Percentiles rank a stretch among this genome's conserved stretches.
Conservation (phyloP, 2,113 vertebrate genomes). For the Bufo gargarizans region DNA sequence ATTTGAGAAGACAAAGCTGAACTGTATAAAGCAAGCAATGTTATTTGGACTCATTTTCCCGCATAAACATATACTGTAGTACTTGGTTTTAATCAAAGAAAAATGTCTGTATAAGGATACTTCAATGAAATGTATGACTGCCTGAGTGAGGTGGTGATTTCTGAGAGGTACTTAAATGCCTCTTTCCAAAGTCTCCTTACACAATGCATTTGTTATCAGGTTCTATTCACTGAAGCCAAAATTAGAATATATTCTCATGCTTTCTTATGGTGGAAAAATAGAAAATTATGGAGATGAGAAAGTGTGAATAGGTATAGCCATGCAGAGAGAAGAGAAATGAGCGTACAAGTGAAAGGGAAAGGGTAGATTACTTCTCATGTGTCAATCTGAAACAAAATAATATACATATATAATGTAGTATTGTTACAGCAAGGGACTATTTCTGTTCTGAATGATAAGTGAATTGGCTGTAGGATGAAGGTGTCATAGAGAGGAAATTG, state of each 20-base stretch:
- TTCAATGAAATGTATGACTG: constrained; percentile 34
- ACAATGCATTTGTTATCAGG: constrained; percentile 53
- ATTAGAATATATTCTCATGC: constrained; percentile 37
- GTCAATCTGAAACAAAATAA: constrained; percentile 28
- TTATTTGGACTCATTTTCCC: constrained; percentile 25
- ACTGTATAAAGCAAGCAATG: background rate
- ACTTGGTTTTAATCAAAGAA: constrained; percentile 21
- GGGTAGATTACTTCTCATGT: constrained; percentile 10
- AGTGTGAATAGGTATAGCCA: constrained; percentile 36
- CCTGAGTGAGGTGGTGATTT: constrained; percentile 46
- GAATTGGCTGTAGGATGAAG: background rate
- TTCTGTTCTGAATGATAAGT: background rate
- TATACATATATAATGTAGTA: constrained; percentile 16
- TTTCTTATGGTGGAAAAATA: constrained; percentile 41
- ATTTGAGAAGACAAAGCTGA: constrained; percentile 9
- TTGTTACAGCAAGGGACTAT: background rate
- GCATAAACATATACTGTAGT: constrained; percentile 8
- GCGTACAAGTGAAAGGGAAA: constrained; percentile 7
- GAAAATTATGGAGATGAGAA: constrained; percentile 52
- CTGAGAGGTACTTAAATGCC: constrained; percentile 43
- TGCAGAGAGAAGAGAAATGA: constrained; percentile 16
- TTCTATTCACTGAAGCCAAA: constrained; percentile 52
- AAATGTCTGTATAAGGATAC: constrained; percentile 45
- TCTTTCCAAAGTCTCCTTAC: constrained; percentile 38
- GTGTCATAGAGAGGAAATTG: background rate